Base-by-base conservation (phyloP, 2,888 invertebrate species). In the Corythucha ciliata region DNA sequence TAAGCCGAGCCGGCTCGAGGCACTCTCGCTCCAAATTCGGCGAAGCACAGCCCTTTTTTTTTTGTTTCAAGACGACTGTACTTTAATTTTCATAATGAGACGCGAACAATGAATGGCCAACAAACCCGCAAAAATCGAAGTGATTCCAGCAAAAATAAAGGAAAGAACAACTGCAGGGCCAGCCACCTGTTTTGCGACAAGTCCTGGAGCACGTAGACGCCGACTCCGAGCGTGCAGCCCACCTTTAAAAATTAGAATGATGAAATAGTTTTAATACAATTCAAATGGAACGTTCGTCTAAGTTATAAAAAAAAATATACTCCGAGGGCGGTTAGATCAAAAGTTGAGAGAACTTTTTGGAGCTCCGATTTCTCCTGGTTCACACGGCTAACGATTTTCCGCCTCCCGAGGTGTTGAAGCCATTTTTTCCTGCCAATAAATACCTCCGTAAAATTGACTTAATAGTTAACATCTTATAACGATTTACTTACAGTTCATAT, bases 1-100 rank as follows among this genome's bases (percentile, higher is more conserved):
- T 89, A 89, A 1, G 88, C 88, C 21, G 85, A 86, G 2, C 88
- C 86, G 16, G 86, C 85, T 68, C 78, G 81, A 1, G 86, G 86
- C 14, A 85, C 85, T 58, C 83, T 71, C 0, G 83, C 76, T 0
- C 85, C 85, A 65, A 87, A 87, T 70, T 88, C 87, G 1, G 86
- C 85, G 68, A 84, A 88, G 62, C 86, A 86, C 57, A 87, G 69
- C 33, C 81, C 83, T 78, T 32, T 46, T 48, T 40, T 40, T 4
- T n/a, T n/a, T n/a, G n/a, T n/a, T n/a, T n/a, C n/a, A n/a, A n/a
- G 12, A 29, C 29, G 12, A 29, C 29, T 10, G 12, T n/a, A n/a
- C n/a, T n/a, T n/a, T n/a, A n/a, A n/a, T n/a, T n/a, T 29, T 10
- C 29, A 8, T 29, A n/a, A 29, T 29, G 10, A 29, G 29, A n/a